Evolutionary conservation across 2,888 invertebrate species (phyloP).

Genomic region (Hermaeophaga mercurialis): DNA sequence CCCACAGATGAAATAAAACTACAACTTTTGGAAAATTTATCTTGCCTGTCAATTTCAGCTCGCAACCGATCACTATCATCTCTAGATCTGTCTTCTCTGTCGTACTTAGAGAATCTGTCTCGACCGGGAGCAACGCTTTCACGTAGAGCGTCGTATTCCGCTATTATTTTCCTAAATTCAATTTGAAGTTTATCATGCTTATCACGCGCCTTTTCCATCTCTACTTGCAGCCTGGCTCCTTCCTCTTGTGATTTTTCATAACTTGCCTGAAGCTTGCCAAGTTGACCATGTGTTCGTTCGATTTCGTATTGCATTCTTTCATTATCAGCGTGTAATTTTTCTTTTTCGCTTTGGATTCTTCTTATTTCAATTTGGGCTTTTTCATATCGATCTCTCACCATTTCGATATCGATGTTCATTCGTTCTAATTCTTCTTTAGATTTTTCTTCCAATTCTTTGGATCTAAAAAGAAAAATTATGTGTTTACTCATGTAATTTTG

Average conservation of each 20-base stretch:
- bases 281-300: constrained; percentile 85
- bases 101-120: constrained; percentile 73
- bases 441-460: constrained; percentile 90
- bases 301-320: constrained; percentile 85
- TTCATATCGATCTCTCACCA: constrained; percentile 86
- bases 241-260: constrained; percentile 92
- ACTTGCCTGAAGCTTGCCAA: constrained; percentile 78
- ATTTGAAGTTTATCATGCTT: constrained; percentile 85
- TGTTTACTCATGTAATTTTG: too few species aligned
- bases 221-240: constrained; percentile 81
- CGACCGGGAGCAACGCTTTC: constrained; percentile 75
- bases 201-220: constrained; percentile 89
- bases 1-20: too few species aligned
- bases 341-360: constrained; percentile 81
- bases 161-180: constrained; percentile 81
- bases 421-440: constrained; percentile 83
- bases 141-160: constrained; percentile 77
- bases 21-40: not conserved
- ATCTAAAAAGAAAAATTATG: constrained; percentile 58
- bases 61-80: constrained; percentile 80
- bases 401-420: constrained; percentile 79
- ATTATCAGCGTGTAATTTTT: constrained; percentile 82
- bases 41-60: constrained; percentile 70
- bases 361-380: constrained; percentile 85
- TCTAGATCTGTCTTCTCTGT: constrained; percentile 70